Conservation (phyloP, 1,140 invertebrate species). For the Nebria ingens region DNA sequence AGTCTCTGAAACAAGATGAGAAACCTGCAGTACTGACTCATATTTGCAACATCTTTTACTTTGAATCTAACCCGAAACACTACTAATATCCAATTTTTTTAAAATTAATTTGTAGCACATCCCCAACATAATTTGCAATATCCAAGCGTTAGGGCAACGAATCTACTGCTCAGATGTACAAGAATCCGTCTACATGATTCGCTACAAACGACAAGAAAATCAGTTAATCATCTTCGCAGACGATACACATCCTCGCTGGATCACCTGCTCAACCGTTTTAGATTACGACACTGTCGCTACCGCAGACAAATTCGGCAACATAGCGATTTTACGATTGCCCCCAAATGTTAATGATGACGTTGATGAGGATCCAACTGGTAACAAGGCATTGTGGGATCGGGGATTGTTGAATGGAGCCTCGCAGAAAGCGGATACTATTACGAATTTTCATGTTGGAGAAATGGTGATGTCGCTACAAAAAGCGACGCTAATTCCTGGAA, state of each 20-base stretch:
- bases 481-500: conserved; percentile 93
- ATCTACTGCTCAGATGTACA: conserved; percentile 94
- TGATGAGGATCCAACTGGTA: conserved; percentile 97
- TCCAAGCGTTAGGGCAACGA: conserved; percentile 86
- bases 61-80: no score
- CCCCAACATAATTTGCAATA: conserved; percentile 87
- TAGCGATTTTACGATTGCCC: conserved; percentile 82
- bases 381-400: conserved; percentile 96
- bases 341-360: conserved; percentile 91
- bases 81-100: no score
- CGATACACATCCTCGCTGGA: conserved; percentile 93
- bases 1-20: conserved; percentile 17
- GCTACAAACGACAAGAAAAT: conserved; percentile 93
- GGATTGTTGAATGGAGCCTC: conserved; percentile 93
- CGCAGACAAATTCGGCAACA: conserved; percentile 98
- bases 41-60: no score
- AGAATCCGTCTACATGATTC: conserved; percentile 93
- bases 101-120: conserved; percentile 57
- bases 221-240: conserved; percentile 97
- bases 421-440: conserved; percentile 89
- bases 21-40: conserved; percentile 31
- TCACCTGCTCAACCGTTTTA: conserved; percentile 83
- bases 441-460: conserved; percentile 94
- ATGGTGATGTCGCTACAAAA: conserved; percentile 84
- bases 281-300: conserved; percentile 96